Percentiles rank a stretch among this genome's conserved stretches.
These are phyloP conservation scores for Leptinotarsa tumamoca DNA, from an alignment of 2,888 invertebrate species.

Conservation along the genomic window DNA sequence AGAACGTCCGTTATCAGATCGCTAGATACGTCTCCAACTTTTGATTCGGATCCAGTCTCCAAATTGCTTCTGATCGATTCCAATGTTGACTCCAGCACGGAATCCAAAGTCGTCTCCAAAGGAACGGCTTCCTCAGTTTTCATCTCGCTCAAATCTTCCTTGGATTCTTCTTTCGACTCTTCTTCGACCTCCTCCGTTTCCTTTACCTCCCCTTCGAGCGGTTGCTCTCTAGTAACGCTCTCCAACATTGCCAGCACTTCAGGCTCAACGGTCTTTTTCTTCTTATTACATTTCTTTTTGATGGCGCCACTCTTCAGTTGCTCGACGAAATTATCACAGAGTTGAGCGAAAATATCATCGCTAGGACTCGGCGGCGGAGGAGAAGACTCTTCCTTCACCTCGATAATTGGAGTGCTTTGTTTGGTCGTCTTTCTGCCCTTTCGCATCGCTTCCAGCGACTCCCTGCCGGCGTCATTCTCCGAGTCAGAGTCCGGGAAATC, in stretches of 20 bases:
- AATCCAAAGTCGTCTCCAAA: background rate
- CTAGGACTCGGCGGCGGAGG: constrained; percentile 57
- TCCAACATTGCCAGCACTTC: constrained; percentile 59
- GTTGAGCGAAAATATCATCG: constrained; percentile 74
- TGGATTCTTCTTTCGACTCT: constrained; percentile 18
- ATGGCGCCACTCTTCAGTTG: constrained; percentile 74
- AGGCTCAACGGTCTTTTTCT: constrained; percentile 66
- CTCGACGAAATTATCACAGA: constrained; percentile 84
- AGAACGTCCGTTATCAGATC: constrained; percentile 10
- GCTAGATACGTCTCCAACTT: constrained; percentile 18
- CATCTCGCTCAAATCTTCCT: constrained; percentile 23
- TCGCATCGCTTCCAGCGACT: constrained; percentile 76
- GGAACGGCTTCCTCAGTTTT: background rate
- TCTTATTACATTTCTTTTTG: constrained; percentile 67
- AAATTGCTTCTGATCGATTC: constrained; percentile 13
- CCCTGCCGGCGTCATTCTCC: constrained; percentile 75
- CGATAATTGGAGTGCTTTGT: constrained; percentile 66
- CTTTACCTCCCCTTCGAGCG: constrained; percentile 47
- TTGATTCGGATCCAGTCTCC: constrained; percentile 21
- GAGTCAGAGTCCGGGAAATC: constrained; percentile 75
- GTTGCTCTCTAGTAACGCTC: constrained; percentile 57
- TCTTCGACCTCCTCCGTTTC: constrained; percentile 42
- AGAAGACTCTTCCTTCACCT: constrained; percentile 46
- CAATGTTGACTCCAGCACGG: background rate
- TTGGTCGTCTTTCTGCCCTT: constrained; percentile 72